A percentile compares a stretch with the other conserved stretches of the same genome.
Conservation (phyloP, 2,797 vertebrate genomes). For the Erpetoichthys calabaricus region DNA sequence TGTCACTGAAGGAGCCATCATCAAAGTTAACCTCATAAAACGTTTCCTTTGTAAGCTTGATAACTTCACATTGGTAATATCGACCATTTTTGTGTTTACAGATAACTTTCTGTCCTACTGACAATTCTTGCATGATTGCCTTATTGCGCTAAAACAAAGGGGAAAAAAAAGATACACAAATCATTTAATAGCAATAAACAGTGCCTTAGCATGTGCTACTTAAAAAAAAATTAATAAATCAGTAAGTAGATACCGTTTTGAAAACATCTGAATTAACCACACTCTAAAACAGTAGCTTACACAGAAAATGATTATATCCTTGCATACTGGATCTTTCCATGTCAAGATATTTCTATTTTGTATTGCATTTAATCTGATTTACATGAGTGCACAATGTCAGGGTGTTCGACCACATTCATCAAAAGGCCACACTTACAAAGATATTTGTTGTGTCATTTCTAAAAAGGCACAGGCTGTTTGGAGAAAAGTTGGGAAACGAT, state of each 20-base stretch:
- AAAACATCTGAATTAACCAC: too few relatives aligned
- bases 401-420: too few relatives aligned
- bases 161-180: neutral
- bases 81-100: constrained; percentile 90
- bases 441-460: too few relatives aligned
- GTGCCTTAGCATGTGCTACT: neutral
- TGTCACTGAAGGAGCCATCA: constrained; percentile 95
- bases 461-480: too few relatives aligned
- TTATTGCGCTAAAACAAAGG: constrained; percentile 56
- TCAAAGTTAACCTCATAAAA: constrained; percentile 96
- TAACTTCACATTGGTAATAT: constrained; percentile 88
- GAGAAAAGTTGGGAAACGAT: too few relatives aligned
- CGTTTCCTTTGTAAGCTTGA: constrained; percentile 76
- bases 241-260: neutral
- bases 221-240: neutral
- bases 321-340: too few relatives aligned
- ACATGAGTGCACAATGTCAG: too few relatives aligned
- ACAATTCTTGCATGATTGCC: constrained; percentile 61
- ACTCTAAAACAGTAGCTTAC: too few relatives aligned
- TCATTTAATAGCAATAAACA: neutral
- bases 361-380: too few relatives aligned
- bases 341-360: too few relatives aligned
- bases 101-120: constrained; percentile 75
- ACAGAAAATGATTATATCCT: too few relatives aligned
- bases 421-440: too few relatives aligned